Percentiles rank a stretch among this genome's conserved stretches.
phyloP scores from a whole-genome alignment of 2,888 invertebrate genomes.

The Apoda limacodes region DNA sequence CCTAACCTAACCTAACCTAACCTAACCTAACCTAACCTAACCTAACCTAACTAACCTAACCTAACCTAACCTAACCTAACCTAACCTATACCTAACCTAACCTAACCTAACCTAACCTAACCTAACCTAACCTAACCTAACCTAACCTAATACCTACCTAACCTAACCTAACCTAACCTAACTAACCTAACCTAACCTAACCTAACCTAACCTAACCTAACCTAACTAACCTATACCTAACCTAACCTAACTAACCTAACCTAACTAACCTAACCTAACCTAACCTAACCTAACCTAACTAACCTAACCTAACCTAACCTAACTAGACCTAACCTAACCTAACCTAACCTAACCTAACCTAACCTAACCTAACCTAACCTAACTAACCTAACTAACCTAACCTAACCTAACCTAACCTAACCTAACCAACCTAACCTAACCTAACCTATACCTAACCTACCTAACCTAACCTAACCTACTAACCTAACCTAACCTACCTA shows the following conservation, averaged over 20 bases:
- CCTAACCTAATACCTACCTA: conserved; percentile 16
- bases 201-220: conserved; percentile 17
- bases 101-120: conserved; percentile 17
- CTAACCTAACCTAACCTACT: conserved; percentile 6
- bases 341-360: conserved; percentile 10
- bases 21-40: conserved; percentile 12
- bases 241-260: conserved; percentile 9
- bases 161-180: conserved; percentile 14
- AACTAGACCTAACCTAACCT: conserved; percentile 9
- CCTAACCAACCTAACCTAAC: conserved; percentile 7
- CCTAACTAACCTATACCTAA: conserved; percentile 15
- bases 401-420: conserved; percentile 10
- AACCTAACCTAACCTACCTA: conserved; percentile 11
- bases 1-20: conserved; percentile 10
- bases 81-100: conserved; percentile 17
- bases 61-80: conserved; percentile 12
- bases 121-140: conserved; percentile 17
- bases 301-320: conserved; percentile 10
- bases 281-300: conserved; percentile 10
- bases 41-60: conserved; percentile 9
- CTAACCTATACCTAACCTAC: conserved; percentile 11
- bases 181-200: conserved; percentile 17
- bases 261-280: conserved; percentile 9
- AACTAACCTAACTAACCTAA: not conserved
- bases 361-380: conserved; percentile 9